Conservation (phyloP, 92 coral and sea anemone species). For the Porites divaricata region DNA sequence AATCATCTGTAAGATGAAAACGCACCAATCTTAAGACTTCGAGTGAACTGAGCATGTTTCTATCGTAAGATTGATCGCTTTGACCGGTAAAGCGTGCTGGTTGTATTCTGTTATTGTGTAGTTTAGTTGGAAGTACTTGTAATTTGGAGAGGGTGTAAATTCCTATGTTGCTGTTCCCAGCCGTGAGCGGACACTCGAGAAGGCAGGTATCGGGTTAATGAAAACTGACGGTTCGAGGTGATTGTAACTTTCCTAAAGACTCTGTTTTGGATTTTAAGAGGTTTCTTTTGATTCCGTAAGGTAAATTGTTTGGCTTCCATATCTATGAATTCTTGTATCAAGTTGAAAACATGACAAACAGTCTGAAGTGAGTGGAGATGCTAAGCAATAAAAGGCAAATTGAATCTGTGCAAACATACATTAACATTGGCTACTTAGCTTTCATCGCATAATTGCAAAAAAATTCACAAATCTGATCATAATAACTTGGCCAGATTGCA, state of each 20-base stretch:
- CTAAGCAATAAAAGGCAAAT: constrained; percentile 13
- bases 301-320: constrained; percentile 25
- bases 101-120: constrained; percentile 21
- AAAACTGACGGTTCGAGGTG: constrained; percentile 26
- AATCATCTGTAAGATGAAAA: background rate
- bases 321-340: constrained; percentile 45
- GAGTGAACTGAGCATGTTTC: background rate
- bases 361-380: background rate
- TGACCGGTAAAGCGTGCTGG: constrained; percentile 27
- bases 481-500: constrained; percentile 1
- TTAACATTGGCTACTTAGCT: constrained; percentile 12
- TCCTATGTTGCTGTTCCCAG: constrained; percentile 32
- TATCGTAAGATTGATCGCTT: background rate
- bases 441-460: constrained; percentile 5
- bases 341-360: constrained; percentile 8
- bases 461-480: constrained; percentile 14
- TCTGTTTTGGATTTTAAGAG: constrained; percentile 23
- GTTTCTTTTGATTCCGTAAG: constrained; percentile 9
- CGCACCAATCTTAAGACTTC: background rate
- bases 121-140: constrained; percentile 60
- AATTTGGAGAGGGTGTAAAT: constrained; percentile 82
- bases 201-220: constrained; percentile 51
- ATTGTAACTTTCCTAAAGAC: constrained; percentile 30
- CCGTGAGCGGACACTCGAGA: constrained; percentile 58
- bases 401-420: constrained; percentile 33